Evolutionary conservation across 2,888 invertebrate species (phyloP), one percentile per base, ranked within the genome.

Genomic region (Piscicola geometra): DNA sequence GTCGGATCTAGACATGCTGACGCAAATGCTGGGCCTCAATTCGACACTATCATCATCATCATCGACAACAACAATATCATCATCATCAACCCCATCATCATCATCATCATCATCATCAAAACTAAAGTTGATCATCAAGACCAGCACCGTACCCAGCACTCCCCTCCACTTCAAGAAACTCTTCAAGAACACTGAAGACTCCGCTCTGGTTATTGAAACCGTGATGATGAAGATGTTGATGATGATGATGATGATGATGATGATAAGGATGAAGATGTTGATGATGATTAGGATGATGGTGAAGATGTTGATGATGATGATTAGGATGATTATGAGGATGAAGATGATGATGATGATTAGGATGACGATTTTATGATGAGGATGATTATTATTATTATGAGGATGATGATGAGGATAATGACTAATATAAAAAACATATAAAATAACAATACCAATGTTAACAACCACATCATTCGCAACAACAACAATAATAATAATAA

Each of bases 1-100:
- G 66, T 52, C 56, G 52, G 71, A 68, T 35, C 50, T 75, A 3
- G 67, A 75, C 41, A 68, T 68, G 69, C 36, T 75, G 28, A 36
- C 64, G 15, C 28, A 75, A 25, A 32, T 67, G 32, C 68, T 68
- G n/a, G 67, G 50, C 30, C 28, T 32, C n/a, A 32, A 36, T 21
- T 25, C 25, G n/a, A 18, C 32, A 3, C 33, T 52, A 33, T 52
- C 25, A 5, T 25, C 15, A 5, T 30, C 33, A 35, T 35, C 36
- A 33, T 28, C 33, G 9, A 25, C 35, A 36, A 41, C 32, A 3
- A 2, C 18, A 21, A 25, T 32, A 9, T 2, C 56, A 28, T 52
- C 50, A 50, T 1, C 71, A 0, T 71, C 71, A 71, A 50, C 71
- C 30, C 33, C 56, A 71, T 71, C 71, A 69, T 18, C 52, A 25